These are phyloP conservation scores for Acronicta alni DNA, from an alignment of 2,888 invertebrate species.

Conservation along the genomic window DNA sequence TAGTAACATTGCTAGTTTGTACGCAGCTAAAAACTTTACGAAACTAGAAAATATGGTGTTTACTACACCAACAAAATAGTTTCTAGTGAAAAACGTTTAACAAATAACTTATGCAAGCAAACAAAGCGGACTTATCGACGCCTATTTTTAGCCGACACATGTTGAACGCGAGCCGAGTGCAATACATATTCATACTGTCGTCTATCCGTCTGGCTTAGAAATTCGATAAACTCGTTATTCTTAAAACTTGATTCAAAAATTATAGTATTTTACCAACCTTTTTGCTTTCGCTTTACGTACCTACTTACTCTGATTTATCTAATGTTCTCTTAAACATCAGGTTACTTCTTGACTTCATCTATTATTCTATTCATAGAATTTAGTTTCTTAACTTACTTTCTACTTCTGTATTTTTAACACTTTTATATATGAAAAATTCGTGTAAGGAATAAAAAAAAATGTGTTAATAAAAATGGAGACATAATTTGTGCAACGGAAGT, in stretches of 20 bases:
- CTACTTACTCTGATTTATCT: background rate
- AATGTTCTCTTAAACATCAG: background rate
- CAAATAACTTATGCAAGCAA: constrained; percentile 54
- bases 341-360: no score
- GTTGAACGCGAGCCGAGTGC: constrained; percentile 41
- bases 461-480: no score
- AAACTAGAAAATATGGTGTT: constrained; percentile 49
- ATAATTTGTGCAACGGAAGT: no score
- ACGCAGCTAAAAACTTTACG: constrained; percentile 33
- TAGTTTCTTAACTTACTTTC: no score
- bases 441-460: no score
- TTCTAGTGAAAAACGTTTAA: constrained; percentile 51
- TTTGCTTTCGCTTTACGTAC: background rate
- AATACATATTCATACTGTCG: constrained; percentile 58
- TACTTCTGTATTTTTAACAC: no score
- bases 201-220: constrained; percentile 38
- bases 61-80: constrained; percentile 50
- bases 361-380: no score
- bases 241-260: constrained; percentile 7
- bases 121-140: constrained; percentile 55
- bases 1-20: constrained; percentile 11
- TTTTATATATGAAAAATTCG: no score
- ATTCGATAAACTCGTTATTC: constrained; percentile 16
- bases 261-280: background rate
- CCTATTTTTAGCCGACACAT: constrained; percentile 62